These are phyloP conservation scores for Hippocampus zosterae DNA, from an alignment of 2,113 vertebrate genomes.

Conservation along the genomic window DNA sequence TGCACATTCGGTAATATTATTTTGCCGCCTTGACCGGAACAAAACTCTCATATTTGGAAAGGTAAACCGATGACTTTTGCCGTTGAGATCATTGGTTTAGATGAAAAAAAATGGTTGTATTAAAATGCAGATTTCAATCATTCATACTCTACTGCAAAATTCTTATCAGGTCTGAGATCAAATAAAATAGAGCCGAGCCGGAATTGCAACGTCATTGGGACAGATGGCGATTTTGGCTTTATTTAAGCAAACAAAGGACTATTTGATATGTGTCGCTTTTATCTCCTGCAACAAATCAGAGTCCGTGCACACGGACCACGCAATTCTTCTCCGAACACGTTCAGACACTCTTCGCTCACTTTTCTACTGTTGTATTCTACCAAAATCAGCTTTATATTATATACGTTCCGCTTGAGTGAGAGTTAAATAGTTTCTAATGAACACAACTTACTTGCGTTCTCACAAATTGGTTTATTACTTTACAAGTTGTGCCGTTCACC, in stretches of 20 bases:
- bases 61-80: background rate
- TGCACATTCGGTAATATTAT: background rate
- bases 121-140: constrained; percentile 7
- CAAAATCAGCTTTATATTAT: background rate
- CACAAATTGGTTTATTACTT: background rate
- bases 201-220: background rate
- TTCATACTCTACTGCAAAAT: background rate
- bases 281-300: background rate
- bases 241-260: background rate
- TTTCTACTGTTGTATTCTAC: background rate
- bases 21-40: background rate
- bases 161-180: background rate
- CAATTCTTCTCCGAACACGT: background rate
- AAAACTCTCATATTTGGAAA: background rate
- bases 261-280: background rate
- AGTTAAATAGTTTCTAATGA: background rate
- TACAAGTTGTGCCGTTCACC: background rate
- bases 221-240: constrained; percentile 1
- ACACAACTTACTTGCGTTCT: background rate
- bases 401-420: background rate
- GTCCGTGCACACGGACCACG: background rate
- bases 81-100: background rate
- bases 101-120: background rate
- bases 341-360: background rate
- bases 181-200: background rate